Evolutionary conservation across 2,113 vertebrate genomes (phyloP), one percentile per base, ranked within the genome.

Genomic region (Rhagologus leucostigma): DNA sequence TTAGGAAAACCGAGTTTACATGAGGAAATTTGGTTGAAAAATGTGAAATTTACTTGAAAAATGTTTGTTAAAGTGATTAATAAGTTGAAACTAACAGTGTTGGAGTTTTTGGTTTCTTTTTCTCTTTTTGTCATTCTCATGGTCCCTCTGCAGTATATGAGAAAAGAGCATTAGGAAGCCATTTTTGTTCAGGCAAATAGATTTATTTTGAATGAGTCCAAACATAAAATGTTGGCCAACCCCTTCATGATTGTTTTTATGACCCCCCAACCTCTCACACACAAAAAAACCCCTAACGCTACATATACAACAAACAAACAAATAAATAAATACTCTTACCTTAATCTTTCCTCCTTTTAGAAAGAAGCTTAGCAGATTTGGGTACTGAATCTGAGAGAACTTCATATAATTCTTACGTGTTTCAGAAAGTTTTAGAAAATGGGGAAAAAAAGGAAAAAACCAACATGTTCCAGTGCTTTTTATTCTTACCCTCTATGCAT

Each of bases 401-500:
- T 77, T 89, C 29, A 12, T 50, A 9, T 33, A 65, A 30, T 69
- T 78, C 16, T 60, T 81, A 24, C 23, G 19, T 7, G 9, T 84
- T 50, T 44, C 14, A 87, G 20, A 70, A 84, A 29, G 16, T 82
- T 84, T 55, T 35, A 63, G 33, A 56, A 35, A 64, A 78, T 16
- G 7, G 4, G 8, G 8, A 2, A 0, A 3, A 33, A 22, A 44
- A 27, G 6, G 0, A 13, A 49, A 84, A 89, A 50, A 56, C 44
- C 3, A 7, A 13, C 3, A 35, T 39, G 33, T 59, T 89, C 20
- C 18, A 74, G 4, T 65, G 12, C 0, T 44, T 41, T 78, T 75
- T 76, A 30, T 55, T 47, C 18, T 83, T 67, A 75, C 47, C 13
- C 3, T 19, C 18, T 32, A 4, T 60, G 27, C 4, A 16, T 85